A percentile compares a stretch with the other conserved stretches of the same genome.
These are phyloP conservation scores for Thera britannica DNA, from an alignment of 2,888 invertebrate species.

Conservation along the genomic window DNA sequence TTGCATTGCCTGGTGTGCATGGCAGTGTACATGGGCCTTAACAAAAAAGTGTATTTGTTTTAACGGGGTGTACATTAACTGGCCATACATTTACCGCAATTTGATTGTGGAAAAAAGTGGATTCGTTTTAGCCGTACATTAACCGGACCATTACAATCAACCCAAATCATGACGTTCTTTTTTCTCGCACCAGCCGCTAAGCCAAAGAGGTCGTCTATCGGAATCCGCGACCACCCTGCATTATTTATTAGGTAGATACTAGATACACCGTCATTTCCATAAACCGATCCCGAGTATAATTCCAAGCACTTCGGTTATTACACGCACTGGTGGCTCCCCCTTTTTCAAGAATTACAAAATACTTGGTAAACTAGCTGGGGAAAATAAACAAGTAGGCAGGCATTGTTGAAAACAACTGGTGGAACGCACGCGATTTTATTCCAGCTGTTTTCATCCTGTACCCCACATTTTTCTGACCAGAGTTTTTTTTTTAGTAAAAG, in stretches of 20 bases:
- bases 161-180: too few species aligned
- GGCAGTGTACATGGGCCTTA: too few species aligned
- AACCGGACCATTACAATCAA: too few species aligned
- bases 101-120: too few species aligned
- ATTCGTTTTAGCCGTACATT: too few species aligned
- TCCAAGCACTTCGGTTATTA: constrained; percentile 11
- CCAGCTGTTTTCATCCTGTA: background rate
- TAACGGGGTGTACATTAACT: too few species aligned
- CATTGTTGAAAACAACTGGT: background rate
- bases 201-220: background rate
- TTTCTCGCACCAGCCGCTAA: background rate
- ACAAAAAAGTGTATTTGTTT: too few species aligned
- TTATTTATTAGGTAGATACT: background rate
- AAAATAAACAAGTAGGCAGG: constrained; percentile 1
- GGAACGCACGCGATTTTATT: background rate
- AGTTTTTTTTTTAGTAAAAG: too few species aligned
- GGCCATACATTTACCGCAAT: too few species aligned
- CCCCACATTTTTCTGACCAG: too few species aligned
- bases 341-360: constrained; percentile 9
- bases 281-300: constrained; percentile 12
- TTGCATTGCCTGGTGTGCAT: too few species aligned
- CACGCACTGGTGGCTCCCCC: constrained; percentile 3
- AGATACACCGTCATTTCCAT: background rate
- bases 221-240: constrained; percentile 2
- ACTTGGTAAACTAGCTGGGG: background rate